Percentiles rank a stretch among this genome's conserved stretches.
Conservation (phyloP, 2,113 vertebrate species). For the Grammomys dolichurus region DNA sequence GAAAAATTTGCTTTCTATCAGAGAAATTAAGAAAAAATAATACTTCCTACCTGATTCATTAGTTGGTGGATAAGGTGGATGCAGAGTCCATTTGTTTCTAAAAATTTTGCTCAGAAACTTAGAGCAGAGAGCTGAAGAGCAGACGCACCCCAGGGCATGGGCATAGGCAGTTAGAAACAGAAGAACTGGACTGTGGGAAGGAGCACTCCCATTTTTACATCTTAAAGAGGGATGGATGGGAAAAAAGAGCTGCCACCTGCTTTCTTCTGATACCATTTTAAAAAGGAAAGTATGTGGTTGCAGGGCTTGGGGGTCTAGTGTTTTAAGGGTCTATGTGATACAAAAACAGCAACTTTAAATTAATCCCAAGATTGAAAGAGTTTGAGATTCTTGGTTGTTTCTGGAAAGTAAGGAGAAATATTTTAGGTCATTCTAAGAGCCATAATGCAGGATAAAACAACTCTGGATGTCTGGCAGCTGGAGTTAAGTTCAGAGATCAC, state of each 20-base stretch:
- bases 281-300: neutral
- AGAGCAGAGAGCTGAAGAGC: neutral
- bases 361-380: neutral
- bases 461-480: neutral
- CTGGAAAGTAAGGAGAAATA: neutral
- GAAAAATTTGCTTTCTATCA: neutral
- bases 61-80: neutral
- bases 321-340: neutral
- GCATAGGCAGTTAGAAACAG: neutral
- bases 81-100: neutral
- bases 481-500: neutral
- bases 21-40: neutral
- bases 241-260: neutral
- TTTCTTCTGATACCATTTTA: conserved; percentile 23
- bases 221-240: neutral
- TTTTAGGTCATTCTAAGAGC: neutral
- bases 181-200: conserved; percentile 2
- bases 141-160: neutral
- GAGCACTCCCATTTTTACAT: neutral
- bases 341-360: neutral
- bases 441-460: neutral
- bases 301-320: neutral
- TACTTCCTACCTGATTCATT: neutral
- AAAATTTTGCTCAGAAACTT: neutral
- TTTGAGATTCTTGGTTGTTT: neutral